These are phyloP conservation scores for Catalaphyllia jardinei DNA, from an alignment of 64 coral and sea anemone species.

Conservation along the genomic window DNA sequence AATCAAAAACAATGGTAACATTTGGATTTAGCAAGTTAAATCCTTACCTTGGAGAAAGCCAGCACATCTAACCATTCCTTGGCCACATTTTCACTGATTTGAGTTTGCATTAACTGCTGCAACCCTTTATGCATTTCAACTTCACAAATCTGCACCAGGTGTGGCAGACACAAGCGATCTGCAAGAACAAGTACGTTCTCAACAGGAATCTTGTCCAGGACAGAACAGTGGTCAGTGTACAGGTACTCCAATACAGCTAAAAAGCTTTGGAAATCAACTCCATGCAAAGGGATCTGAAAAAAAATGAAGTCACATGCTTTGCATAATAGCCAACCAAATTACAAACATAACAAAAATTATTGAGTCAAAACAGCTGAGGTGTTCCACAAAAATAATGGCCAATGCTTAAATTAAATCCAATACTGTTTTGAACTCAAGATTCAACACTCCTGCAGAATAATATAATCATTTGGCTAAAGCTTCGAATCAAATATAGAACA, in stretches of 20 bases:
- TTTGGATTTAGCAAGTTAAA: not conserved
- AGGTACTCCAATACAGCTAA: constrained; percentile 26
- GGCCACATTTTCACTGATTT: not conserved
- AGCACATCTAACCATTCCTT: not conserved
- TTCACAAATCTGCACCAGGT: constrained; percentile 40
- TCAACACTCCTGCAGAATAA: no score
- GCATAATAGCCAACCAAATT: no score
- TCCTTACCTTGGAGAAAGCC: constrained; percentile 6
- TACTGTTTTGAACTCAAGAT: no score
- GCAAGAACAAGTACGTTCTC: constrained; percentile 20
- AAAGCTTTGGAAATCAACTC: constrained; percentile 16
- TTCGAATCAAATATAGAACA: no score
- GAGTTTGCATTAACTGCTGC: not conserved
- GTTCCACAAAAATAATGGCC: no score
- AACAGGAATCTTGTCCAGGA: not conserved
- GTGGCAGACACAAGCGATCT: constrained; percentile 9
- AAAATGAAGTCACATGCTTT: not conserved
- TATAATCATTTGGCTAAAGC: no score
- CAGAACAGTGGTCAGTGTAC: constrained; percentile 5
- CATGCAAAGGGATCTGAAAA: constrained; percentile 17
- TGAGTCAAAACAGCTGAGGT: no score
- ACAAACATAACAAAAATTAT: no score
- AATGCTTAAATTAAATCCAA: no score
- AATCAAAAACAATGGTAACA: not conserved
- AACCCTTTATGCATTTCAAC: not conserved